These are phyloP conservation scores for Sinhomidia bicolor DNA, from an alignment of 2,888 invertebrate genomes.

Conservation along the genomic window DNA sequence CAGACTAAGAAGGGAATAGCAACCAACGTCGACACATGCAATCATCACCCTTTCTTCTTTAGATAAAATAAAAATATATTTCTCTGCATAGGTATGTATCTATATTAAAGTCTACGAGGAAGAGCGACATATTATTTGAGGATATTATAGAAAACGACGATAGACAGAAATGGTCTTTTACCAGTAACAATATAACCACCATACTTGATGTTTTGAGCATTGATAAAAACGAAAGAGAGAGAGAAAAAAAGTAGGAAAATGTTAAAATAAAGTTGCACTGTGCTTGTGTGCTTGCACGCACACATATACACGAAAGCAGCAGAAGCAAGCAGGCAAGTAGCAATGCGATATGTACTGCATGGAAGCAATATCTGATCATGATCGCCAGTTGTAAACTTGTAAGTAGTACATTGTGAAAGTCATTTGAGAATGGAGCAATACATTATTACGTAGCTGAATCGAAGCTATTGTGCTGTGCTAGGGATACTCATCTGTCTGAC, in stretches of 20 bases:
- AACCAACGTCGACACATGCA: slow-evolving; percentile 46
- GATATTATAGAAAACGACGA: neutral
- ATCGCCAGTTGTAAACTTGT: neutral
- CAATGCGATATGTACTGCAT: neutral
- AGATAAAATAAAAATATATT: slow-evolving; percentile 17
- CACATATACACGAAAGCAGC: neutral
- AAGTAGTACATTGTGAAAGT: slow-evolving; percentile 24
- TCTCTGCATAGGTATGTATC: neutral
- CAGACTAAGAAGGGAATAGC: slow-evolving; percentile 33
- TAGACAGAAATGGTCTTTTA: neutral
- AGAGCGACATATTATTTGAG: no score
- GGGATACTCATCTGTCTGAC: no score
- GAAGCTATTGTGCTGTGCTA: no score
- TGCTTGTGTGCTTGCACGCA: neutral
- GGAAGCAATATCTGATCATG: neutral
- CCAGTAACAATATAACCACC: neutral
- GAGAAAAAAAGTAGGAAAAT: neutral
- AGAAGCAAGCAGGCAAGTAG: no score
- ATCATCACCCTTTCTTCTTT: slow-evolving; percentile 47
- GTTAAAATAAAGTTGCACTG: slow-evolving; percentile 20
- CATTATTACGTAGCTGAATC: slow-evolving; percentile 20
- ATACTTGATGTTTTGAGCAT: no score
- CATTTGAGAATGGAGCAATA: slow-evolving; percentile 25
- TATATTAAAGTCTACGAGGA: neutral
- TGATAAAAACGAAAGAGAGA: neutral